Base-by-base conservation (phyloP, 2,113 vertebrate species). In the Brachirus orientalis region DNA sequence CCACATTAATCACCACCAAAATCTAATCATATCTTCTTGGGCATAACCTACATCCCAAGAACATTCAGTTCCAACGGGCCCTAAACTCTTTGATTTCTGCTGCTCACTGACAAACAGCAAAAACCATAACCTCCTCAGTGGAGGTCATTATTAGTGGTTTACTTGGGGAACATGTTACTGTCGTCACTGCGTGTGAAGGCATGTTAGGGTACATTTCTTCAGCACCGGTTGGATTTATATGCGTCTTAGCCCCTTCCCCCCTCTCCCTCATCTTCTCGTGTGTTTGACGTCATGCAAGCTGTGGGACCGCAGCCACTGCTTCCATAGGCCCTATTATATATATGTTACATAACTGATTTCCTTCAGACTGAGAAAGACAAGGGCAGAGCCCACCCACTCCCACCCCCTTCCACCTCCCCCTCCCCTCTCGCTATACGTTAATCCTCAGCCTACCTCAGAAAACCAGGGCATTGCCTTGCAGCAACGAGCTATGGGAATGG, bases 291-390 rank as follows among this genome's bases (percentile, higher is more conserved):
- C 18, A 65, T 3, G n/a, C 55, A 8, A 46, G 58, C 52, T 3
- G 64, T 44, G 64, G 65, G 69, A 77, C 59, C 67, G 63, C 53
- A 0, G 73, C 61, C 70, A 67, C 45, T 33, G 56, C 76, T 65
- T 71, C 61, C 58, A 38, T 67, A 68, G 70, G 28, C 40, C 51
- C 58, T 40, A 50, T 89, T 88, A 86, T 72, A 81, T 72, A 81
- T 72, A 84, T 40, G 52, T 89, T 88, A 86, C 67, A 79, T 77
- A 88, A 90, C 81, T 19, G 19, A 37, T 77, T 79, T 65, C 63
- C 10, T 33, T 83, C 62, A 62, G 72, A 72, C 58, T 8, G 52
- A 54, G 53, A 19, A 18, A 37, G 17, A n/a, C 12, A 16, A 44
- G 14, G 41, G 59, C 58, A 16, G 54, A 9, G 19, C n/a, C 43